Evolutionary conservation across 2,888 invertebrate genomes (phyloP), one percentile per base, ranked within the genome.

Genomic region (Clitarchus hookeri): DNA sequence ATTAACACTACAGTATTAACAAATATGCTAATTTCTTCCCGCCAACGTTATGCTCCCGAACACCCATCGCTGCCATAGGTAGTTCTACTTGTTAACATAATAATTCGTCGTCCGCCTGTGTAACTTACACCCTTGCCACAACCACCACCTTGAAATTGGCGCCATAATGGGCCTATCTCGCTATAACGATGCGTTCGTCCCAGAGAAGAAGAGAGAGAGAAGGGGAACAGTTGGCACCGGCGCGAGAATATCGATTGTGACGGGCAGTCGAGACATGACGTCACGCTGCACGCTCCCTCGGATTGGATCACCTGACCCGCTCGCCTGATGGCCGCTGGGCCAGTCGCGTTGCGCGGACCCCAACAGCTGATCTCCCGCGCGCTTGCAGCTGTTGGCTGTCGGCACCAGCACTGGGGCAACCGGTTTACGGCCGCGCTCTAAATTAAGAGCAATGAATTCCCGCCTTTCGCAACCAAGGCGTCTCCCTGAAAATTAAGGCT

Each of bases 231-330:
- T 13, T 13, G 48, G n/a, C 65, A 65, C 65, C 65, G 65, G 65
- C 65, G 65, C 65, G 65, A 65, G 11, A 19, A 23, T 65, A 65
- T 65, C 65, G 65, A 65, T 65, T 65, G 65, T 65, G 65, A 65
- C 23, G 13, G 65, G 65, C 65, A 16, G 82, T 82, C 36, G 44
- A 27, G 82, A 36, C 82, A 19, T 82, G 82, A 82, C 82, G 82
- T 82, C 36, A 82, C 19, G 82, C 82, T 12, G 8, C 36, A 0
- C 36, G 44, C 26, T 8, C 27, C 27, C 27, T 23, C 16, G 26
- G 82, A 82, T 82, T 82, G 82, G 82, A 12, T 82, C 82, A 82
- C 82, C 82, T 82, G 82, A 78, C 82, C 0, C 26, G 36, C 27
- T 82, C 36, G 82, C 82, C 82, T 44, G 82, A 82, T 27, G 65